Conservation (phyloP, 2,888 invertebrate genomes). For the Pristionchus arcanus region DNA sequence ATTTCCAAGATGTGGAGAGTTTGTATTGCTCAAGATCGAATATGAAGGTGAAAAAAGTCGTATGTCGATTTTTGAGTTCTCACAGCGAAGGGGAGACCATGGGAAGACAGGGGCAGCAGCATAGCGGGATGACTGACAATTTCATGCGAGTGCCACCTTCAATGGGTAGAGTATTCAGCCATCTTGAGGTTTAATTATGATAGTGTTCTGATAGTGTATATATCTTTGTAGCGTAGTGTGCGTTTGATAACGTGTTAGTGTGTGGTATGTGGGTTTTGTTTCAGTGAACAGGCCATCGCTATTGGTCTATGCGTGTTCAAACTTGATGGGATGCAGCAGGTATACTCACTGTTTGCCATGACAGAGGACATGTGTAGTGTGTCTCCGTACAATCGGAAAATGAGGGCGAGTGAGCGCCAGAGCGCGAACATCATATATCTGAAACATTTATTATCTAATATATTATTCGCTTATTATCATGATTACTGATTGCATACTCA, state of each 20-base stretch:
- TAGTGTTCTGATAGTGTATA: background rate
- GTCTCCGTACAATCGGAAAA: slow-evolving; percentile 47
- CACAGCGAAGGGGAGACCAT: background rate
- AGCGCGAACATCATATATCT: slow-evolving; percentile 50
- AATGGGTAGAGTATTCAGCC: background rate
- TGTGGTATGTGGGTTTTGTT: too few species aligned
- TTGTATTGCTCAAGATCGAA: too few species aligned
- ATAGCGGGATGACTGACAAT: slow-evolving; percentile 29
- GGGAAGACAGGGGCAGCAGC: slow-evolving; percentile 39
- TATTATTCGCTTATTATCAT: background rate
- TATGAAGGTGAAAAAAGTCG: too few species aligned
- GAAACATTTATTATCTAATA: background rate
- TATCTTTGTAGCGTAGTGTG: too few species aligned
- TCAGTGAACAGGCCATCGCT: background rate
- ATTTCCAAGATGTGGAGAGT: too few species aligned
- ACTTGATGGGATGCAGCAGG: too few species aligned
- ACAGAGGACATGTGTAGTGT: background rate
- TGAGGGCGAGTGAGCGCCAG: slow-evolving; percentile 17
- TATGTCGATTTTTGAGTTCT: background rate
- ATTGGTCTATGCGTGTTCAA: background rate
- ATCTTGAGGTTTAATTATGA: background rate
- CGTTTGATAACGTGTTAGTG: too few species aligned
- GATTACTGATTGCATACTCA: background rate
- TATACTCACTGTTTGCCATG: slow-evolving; percentile 36
- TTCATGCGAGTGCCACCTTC: slow-evolving; percentile 23